Evolutionary conservation across 2,888 invertebrate genomes (phyloP), one percentile per base, ranked within the genome.

Genomic region (Apotomis capreana): DNA sequence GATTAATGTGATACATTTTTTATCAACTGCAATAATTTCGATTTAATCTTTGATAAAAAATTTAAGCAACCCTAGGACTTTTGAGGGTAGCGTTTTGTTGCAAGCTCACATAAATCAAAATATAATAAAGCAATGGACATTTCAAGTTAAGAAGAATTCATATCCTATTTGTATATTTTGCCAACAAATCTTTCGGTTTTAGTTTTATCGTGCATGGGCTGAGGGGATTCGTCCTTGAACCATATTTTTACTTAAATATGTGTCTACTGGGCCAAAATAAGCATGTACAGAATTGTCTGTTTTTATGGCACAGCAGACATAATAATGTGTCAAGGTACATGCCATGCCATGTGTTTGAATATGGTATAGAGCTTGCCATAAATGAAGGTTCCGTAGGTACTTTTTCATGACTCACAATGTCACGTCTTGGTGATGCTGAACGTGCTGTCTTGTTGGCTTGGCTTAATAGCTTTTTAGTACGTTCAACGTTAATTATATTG

Each of bases 381-480:
- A 6, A 46, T n/a, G 15, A 55, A 44, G 68, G 55, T 68, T 68
- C 68, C 68, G 68, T 54, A 54, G 40, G 40, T 4, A 36, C 36
- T 57, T 57, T 36, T 12, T 58, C 5, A n/a, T 4, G 8, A 37
- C 49, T 9, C 9, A 8, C 8, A 44, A 44, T 44, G 44, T 8
- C 44, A 49, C 49, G 49, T 40, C 5, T 3, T 40, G 40, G 40
- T 40, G 40, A 6, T 40, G 40, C 5, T 26, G 26, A 26, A 26
- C 26, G 26, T 26, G 26, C 26, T 26, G 1, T 26, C 26, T 26
- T 26, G 26, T 26, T 26, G 26, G 26, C 26, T 26, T 26, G 26
- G 26, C 26, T 26, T 26, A 26, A 26, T 26, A 26, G 26, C 26
- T 26, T 26, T 2, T 26, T 26, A 26, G 26, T 26, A 26, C 26